Evolutionary conservation across 2,888 invertebrate genomes (phyloP), one percentile per base, ranked within the genome.

Genomic region (Lepidocyrtoides sp.): DNA sequence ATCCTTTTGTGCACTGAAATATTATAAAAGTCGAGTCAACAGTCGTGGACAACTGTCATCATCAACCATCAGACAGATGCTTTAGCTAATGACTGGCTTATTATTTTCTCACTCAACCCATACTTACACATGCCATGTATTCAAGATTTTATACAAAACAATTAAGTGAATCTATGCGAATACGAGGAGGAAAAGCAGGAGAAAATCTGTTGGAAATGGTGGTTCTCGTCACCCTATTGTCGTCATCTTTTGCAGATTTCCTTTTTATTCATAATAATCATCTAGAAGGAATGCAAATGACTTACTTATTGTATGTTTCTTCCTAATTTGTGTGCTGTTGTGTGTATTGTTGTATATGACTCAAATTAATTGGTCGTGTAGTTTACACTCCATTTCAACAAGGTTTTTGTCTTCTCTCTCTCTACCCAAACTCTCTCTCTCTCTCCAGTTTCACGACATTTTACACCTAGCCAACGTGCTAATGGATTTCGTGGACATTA

Each of bases 31-130:
- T 23, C 8, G 29, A 77, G 51, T 51, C 51, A 77, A 77, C 29
- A 51, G 77, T 51, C 77, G 51, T 48, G 77, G 48, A 51, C 48
- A 51, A 51, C 77, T 77, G 51, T 77, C 77, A 77, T 77, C 77
- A 77, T 51, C 51, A 77, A 77, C 77, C 32, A 51, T 77, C 29
- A 77, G 23, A 77, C 77, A 29, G 48, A 48, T n/a, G n/a, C n/a
- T 51, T 77, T 51, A 51, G 17, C 48, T 77, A 77, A 77, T 77
- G 77, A 77, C 26, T 51, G 3, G 51, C 51, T 51, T 51, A n/a
- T 48, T n/a, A 51, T 17, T 72, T 26, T 51, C 26, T 17, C 12
- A 4, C n/a, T 17, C 54, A n/a, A n/a, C n/a, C n/a, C n/a, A n/a
- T n/a, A n/a, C n/a, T n/a, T n/a, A n/a, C n/a, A n/a, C 54, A 54